A percentile compares a stretch with the other conserved stretches of the same genome.
phyloP scores from a whole-genome alignment of 2,888 invertebrate species.

The Drosophila barbarae region DNA sequence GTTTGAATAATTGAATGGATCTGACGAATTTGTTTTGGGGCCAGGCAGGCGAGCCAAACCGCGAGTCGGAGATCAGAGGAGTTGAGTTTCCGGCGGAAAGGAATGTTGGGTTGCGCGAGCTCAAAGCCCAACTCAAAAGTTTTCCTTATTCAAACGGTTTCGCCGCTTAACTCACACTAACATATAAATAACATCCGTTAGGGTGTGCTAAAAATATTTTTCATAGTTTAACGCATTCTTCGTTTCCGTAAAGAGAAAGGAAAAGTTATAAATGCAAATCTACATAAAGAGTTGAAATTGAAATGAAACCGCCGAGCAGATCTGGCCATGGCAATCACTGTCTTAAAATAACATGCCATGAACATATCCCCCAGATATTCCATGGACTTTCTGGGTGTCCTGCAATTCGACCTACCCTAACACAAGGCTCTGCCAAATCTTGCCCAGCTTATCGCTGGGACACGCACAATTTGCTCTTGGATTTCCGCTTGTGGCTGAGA shows the following conservation, averaged over 20 bases:
- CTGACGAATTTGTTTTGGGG: slow-evolving; percentile 34
- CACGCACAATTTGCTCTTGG: slow-evolving; percentile 50
- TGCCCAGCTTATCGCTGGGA: slow-evolving; percentile 42
- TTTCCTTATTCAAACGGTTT: background rate
- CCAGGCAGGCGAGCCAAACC: background rate
- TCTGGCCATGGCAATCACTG: background rate
- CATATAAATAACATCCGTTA: background rate
- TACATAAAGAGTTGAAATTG: background rate
- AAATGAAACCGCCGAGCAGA: background rate
- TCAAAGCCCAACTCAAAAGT: slow-evolving; percentile 6
- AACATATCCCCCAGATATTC: background rate
- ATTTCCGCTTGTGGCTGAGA: slow-evolving; percentile 30
- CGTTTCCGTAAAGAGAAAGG: background rate
- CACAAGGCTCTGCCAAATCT: slow-evolving; percentile 4
- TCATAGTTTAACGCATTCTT: too few relatives aligned
- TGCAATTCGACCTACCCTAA: slow-evolving; percentile 14
- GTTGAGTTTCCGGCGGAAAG: background rate
- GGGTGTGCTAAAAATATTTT: background rate
- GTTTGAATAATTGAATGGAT: slow-evolving; percentile 46
- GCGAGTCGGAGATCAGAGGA: background rate
- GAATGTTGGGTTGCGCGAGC: background rate
- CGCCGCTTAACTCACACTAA: slow-evolving; percentile 1
- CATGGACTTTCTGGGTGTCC: background rate
- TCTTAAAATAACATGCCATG: background rate
- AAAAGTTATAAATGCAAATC: background rate